Conservation (phyloP, 2,113 vertebrate species). For the Myrmophylax atrothorax region DNA sequence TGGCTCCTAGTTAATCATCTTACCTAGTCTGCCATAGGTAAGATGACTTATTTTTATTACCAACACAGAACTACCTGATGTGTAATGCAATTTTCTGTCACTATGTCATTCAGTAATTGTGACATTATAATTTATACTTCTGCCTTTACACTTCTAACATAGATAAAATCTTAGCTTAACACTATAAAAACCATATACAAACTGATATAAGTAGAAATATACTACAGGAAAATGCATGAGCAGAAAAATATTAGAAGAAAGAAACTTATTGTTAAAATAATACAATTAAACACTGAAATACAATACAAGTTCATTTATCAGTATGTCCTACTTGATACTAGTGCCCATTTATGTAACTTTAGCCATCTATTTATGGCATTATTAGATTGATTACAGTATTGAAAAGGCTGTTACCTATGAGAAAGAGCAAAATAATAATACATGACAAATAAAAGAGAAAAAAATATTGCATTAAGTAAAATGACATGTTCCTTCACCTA, state of each 20-base stretch:
- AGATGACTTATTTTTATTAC: neutral
- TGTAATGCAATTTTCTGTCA: neutral
- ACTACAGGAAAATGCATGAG: neutral
- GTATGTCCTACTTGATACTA: neutral
- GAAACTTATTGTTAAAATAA: neutral
- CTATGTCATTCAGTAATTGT: neutral
- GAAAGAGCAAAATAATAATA: neutral
- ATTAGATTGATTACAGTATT: neutral
- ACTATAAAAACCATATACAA: neutral
- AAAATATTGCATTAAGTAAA: neutral
- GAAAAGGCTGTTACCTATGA: neutral
- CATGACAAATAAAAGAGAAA: neutral
- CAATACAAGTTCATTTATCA: neutral
- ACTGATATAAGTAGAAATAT: neutral
- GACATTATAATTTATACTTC: neutral
- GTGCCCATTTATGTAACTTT: neutral
- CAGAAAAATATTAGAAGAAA: neutral
- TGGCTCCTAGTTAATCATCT: neutral
- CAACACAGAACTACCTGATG: neutral
- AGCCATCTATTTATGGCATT: neutral
- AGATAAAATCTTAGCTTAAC: neutral
- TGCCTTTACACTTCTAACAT: neutral
- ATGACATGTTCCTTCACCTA: neutral
- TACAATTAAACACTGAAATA: neutral
- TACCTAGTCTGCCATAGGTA: neutral